Evolutionary conservation across 2,888 invertebrate genomes (phyloP), one percentile per base, ranked within the genome.

Genomic region (Synanthedon myopaeformis): DNA sequence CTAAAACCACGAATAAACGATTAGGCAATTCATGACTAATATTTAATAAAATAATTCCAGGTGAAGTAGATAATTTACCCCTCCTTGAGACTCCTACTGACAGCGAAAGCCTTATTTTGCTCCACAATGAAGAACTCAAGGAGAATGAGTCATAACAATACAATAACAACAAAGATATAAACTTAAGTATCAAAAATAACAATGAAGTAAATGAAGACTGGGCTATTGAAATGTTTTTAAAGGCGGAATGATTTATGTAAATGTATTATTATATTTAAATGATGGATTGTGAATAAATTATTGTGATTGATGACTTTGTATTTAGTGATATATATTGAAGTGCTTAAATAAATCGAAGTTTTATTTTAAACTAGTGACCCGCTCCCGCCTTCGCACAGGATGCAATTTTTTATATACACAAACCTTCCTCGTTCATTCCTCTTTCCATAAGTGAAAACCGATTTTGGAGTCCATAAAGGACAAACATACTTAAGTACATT

Each of bases 41-140:
- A 35, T 35, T 35, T 35, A 35, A 35, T 10, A 10, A 35, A 35
- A 35, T 35, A 10, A 35, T 79, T 75, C 17, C 76, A 87, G 86
- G 86, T 61, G 87, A 87, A 58, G 82, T 82, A 49, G 87, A 87
- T 59, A 87, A 84, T 55, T 67, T 87, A 55, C 76, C 82, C 3
- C 62, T 86, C 13, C 71, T 85, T 13, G 84, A 84, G 23, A 74
- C 82, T 1, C 77, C 82, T 0, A 70, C 81, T 8, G 72, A 61
- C 4, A 85, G 86, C 53, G 84, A 79, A 62, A 86, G 85, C 61
- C 69, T 77, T 53, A 84, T 86, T 52, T 64, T 84, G 13, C 77
- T 86, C 17, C 65, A 76, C 50, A 64, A 71, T 41, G 81, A 81
- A 23, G 79, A 81, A 8, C 64, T 65, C 19, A 75, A 73, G 61